Base-by-base conservation (phyloP, 2,113 vertebrate genomes). In the Cephalopterus ornatus region DNA sequence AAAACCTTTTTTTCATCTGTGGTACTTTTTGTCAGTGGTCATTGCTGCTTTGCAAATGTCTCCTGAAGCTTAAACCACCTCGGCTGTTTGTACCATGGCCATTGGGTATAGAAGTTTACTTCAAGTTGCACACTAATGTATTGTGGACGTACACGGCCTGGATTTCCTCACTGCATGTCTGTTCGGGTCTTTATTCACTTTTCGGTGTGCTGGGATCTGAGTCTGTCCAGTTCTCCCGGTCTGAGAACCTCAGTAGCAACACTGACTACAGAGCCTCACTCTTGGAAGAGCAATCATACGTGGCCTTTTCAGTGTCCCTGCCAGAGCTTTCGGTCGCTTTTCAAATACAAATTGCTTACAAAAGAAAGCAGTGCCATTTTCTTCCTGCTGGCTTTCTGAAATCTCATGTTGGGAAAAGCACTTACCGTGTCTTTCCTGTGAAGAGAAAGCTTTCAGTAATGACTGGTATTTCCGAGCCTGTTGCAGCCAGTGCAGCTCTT, bases 281-380 rank as follows among this genome's bases (percentile, higher is more conserved):
- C 33, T 11, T 59, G 73, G 23, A 70, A 59, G 56, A 71, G 27
- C 5, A 0, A 50, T 61, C 42, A 4, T 4, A 21, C 2, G 3
- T 28, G 46, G 27, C 59, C 55, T 71, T 92, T 92, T 47, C 19
- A 27, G 35, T 9, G 37, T 84, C 66, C 68, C 76, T 81, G 61
- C 37, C 66, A 76, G 83, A 77, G 89, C 65, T 77, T 86, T 92
- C 55, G 62, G 93, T 84, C 56, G 47, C 46, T 89, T 95, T 77
- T 81, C 72, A 70, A 71, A 62, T 37, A 50, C 72, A 59, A 71
- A 91, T 86, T 67, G 55, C 75, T 84, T 63, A 42, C 41, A 74
- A 52, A 95, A 92, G 80, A 75, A 91, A 89, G 65, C 35, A 71
- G 41, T 63, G 52, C 52, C 68, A 63, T 92, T 92, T 95, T 61